Conservation (phyloP, 92 coral and sea anemone genomes). For the Pocillopora grandis region DNA sequence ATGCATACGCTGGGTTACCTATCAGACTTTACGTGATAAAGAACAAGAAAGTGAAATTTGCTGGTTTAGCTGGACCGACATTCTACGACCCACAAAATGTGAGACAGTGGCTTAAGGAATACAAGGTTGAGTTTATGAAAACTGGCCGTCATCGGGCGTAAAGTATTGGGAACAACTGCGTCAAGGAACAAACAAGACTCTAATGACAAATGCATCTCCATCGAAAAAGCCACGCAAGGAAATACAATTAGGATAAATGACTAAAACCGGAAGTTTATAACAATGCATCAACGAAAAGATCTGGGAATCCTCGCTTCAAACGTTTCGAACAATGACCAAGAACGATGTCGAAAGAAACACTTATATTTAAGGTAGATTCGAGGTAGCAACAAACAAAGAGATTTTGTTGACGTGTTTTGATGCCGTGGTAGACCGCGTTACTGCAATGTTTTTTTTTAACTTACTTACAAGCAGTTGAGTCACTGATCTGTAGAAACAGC, state of each 20-base stretch:
- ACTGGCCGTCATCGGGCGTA: constrained; percentile 39
- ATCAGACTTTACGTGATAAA: constrained; percentile 57
- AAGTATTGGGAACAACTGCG: background rate
- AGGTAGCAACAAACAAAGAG: constrained; percentile 9
- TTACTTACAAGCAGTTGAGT: constrained; percentile 14
- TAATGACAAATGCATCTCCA: background rate
- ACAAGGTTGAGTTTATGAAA: constrained; percentile 34
- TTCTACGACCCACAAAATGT: constrained; percentile 54
- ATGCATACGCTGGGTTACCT: constrained; percentile 64
- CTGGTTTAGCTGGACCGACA: constrained; percentile 69
- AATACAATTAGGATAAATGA: constrained; percentile 17
- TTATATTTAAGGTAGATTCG: constrained; percentile 1
- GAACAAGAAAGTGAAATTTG: constrained; percentile 44
- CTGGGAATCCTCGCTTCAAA: background rate
- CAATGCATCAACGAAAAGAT: background rate
- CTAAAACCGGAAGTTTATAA: constrained; percentile 24
- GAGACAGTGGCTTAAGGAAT: constrained; percentile 46
- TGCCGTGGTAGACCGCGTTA: background rate
- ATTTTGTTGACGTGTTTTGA: constrained; percentile 5
- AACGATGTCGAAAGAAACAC: background rate
- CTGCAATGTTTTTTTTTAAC: constrained; percentile 20
- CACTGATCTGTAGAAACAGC: constrained; percentile 35
- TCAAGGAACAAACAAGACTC: background rate
- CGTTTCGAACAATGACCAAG: background rate
- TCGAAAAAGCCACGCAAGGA: background rate